Evolutionary conservation across 2,888 invertebrate species (phyloP), one percentile per base, ranked within the genome.

Genomic region (Zygothrica quintamaculata): DNA sequence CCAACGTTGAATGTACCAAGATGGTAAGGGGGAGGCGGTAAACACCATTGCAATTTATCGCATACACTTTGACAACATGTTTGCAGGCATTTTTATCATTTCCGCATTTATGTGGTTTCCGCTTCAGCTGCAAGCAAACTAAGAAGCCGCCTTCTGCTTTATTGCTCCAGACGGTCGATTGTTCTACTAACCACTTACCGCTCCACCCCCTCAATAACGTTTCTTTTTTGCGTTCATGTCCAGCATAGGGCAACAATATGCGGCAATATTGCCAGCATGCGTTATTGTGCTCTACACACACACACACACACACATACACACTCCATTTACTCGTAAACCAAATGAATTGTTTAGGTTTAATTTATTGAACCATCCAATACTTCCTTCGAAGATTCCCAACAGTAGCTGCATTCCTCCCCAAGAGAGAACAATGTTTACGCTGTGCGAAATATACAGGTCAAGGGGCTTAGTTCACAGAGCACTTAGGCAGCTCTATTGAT

Each of bases 61-160:
- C 70, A 75, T 68, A 71, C 64, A 71, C 72, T 80, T 81, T 78
- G 84, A 75, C 67, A 86, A 79, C 88, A 88, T 88, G 81, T 86
- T 87, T 75, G 62, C 74, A 69, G 79, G 77, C 74, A 84, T 81
- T 88, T 85, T 77, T 84, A 88, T 78, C 79, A 88, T 74, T 86
- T 87, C 86, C 84, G 77, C 84, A 84, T 84, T 84, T 86, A 75
- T 77, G 86, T 88, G 88, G 84, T 74, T 86, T 87, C 88, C 84
- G 80, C 80, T 65, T 67, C 74, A 78, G 67, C 68, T 85, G 82
- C 74, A 71, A 62, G 86, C 74, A 74, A 82, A 76, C 80, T 66
- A 65, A 84, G 87, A 87, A 77, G 71, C 84, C 65, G 81, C 77
- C 65, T 77, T 76, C 84, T 80, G 84, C 74, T 70, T 65, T 86